A percentile compares a stretch with the other conserved stretches of the same genome.
phyloP scores from a whole-genome alignment of 2,888 invertebrate genomes.

The Nysson spinosus region DNA sequence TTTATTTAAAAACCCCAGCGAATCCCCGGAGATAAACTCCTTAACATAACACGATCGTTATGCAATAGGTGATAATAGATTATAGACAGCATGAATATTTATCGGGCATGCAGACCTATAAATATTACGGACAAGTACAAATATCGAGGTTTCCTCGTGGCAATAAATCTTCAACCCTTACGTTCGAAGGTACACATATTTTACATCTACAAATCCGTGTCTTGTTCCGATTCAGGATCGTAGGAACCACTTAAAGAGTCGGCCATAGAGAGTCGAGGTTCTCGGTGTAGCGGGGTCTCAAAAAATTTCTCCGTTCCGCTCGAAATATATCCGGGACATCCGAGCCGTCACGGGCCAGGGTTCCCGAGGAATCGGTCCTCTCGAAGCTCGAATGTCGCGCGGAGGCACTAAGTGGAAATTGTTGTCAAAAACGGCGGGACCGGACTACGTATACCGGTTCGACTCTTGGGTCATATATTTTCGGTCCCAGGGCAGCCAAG shows the following conservation, averaged over 20 bases:
- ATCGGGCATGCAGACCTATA: neutral
- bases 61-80: too few relatives aligned
- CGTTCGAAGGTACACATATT: neutral
- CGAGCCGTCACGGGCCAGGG: conserved; percentile 33
- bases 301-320: conserved; percentile 44
- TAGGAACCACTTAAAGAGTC: conserved; percentile 38
- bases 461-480: conserved; percentile 73
- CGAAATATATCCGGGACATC: conserved; percentile 45
- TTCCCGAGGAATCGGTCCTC: conserved; percentile 36
- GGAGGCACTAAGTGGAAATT: conserved; percentile 76
- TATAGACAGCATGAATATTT: too few relatives aligned
- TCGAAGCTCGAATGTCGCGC: conserved; percentile 65
- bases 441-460: conserved; percentile 64
- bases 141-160: neutral
- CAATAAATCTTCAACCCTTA: neutral
- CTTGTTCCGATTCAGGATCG: conserved; percentile 42
- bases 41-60: too few relatives aligned
- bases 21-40: too few relatives aligned
- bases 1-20: too few relatives aligned
- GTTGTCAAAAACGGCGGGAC: conserved; percentile 74
- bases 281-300: conserved; percentile 19
- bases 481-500: conserved; percentile 47
- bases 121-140: neutral
- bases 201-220: conserved; percentile 22
- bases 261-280: conserved; percentile 11